Percentiles rank a stretch among this genome's conserved stretches.
phyloP scores from a whole-genome alignment of 2,113 vertebrate species.

The Meleagris gallopavo region DNA sequence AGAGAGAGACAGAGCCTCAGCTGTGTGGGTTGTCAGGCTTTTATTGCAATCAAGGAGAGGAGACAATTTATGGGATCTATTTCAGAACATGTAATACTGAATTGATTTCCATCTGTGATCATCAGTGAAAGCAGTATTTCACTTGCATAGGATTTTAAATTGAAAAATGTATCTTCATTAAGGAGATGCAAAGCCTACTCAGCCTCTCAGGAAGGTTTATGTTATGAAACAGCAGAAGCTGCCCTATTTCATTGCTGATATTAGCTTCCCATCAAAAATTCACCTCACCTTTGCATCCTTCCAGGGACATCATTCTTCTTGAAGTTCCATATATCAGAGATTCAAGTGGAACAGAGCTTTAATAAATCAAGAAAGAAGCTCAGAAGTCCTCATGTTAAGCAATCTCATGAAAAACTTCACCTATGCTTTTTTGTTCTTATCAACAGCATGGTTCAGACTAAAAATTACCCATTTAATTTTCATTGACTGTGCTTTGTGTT shows the following conservation, averaged over 20 bases:
- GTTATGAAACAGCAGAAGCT: not conserved
- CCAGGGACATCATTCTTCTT: not conserved
- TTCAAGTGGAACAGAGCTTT: not conserved
- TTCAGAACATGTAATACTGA: not conserved
- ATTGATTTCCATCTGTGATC: not conserved
- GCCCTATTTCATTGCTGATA: not conserved
- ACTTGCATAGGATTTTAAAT: conserved; percentile 29
- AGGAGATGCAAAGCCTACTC: not conserved
- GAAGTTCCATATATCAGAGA: not conserved
- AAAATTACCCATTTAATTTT: not conserved
- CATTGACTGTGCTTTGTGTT: not conserved
- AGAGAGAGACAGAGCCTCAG: not conserved
- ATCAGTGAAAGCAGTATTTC: conserved; percentile 22
- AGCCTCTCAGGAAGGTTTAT: not conserved
- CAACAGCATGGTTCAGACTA: not conserved
- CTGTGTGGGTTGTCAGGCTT: not conserved
- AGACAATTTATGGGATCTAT: conserved; percentile 28
- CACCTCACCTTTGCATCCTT: not conserved
- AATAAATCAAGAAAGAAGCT: conserved; percentile 20
- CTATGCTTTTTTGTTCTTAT: not conserved
- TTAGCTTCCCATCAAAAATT: not conserved
- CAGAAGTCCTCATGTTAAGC: not conserved
- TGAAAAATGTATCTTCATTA: conserved; percentile 34
- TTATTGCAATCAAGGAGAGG: not conserved
- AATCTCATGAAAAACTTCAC: not conserved